These are phyloP conservation scores for Dicentrarchus labrax DNA, from an alignment of 2,113 vertebrate genomes.

Conservation along the genomic window DNA sequence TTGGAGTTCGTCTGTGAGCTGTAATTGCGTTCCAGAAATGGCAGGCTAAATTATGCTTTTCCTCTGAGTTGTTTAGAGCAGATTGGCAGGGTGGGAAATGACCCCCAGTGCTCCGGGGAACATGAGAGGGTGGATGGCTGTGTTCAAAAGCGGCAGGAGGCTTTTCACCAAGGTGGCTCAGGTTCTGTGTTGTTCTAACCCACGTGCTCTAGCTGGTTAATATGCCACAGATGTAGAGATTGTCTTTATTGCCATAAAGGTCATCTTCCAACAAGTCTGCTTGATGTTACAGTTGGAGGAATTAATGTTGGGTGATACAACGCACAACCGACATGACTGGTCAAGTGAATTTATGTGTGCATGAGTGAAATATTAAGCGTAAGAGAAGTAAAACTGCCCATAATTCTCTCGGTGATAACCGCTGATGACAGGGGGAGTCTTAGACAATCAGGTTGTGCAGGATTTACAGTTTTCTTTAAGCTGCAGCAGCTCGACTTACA, in stretches of 20 bases:
- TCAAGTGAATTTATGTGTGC: constrained; percentile 40
- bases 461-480: constrained; percentile 63
- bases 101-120: constrained; percentile 65
- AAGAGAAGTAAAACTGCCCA: constrained; percentile 42
- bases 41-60: constrained; percentile 81
- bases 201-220: constrained; percentile 46
- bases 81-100: constrained; percentile 73
- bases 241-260: background rate
- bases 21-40: constrained; percentile 74
- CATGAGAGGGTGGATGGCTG: constrained; percentile 21
- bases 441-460: constrained; percentile 3
- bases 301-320: constrained; percentile 24
- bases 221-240: constrained; percentile 63
- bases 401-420: constrained; percentile 54
- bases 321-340: background rate
- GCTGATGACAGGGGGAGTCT: constrained; percentile 50
- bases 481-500: background rate
- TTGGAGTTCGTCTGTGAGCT: constrained; percentile 30
- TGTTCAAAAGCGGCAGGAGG: background rate
- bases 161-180: constrained; percentile 13
- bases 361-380: constrained; percentile 47
- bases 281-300: constrained; percentile 11
- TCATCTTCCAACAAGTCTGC: constrained; percentile 2
- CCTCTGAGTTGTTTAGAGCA: constrained; percentile 79
- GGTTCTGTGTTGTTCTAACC: constrained; percentile 43